A percentile compares a stretch with the other conserved stretches of the same genome.
These are phyloP conservation scores for Centruroides sculpturatus DNA, from an alignment of 1,140 invertebrate species.

Conservation along the genomic window DNA sequence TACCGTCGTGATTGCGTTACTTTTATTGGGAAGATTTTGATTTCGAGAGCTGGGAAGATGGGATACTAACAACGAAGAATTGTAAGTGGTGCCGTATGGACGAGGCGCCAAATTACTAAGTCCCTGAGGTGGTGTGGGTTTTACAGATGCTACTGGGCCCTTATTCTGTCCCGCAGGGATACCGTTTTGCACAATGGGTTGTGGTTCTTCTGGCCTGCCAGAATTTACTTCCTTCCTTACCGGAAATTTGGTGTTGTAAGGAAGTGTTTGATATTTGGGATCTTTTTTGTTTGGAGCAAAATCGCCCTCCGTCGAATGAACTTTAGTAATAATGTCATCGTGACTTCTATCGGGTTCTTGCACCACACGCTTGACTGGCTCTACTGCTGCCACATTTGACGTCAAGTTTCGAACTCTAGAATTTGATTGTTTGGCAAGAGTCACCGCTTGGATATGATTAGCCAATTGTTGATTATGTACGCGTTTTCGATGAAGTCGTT, in stretches of 20 bases:
- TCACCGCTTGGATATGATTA: conserved; percentile 42
- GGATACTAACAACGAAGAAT: not conserved
- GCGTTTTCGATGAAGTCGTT: conserved; percentile 70
- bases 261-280: conserved; percentile 84
- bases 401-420: conserved; percentile 20
- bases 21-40: not conserved
- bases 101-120: conserved; percentile 8
- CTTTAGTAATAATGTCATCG: conserved; percentile 22
- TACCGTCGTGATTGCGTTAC: too few relatives aligned
- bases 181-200: conserved; percentile 15
- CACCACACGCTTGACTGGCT: conserved; percentile 59
- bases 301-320: conserved; percentile 18
- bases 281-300: conserved; percentile 62
- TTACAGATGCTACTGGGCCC: conserved; percentile 1
- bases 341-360: conserved; percentile 18
- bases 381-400: conserved; percentile 58
- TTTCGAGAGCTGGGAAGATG: not conserved
- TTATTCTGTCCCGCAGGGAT: conserved; percentile 1
- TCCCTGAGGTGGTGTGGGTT: conserved; percentile 1
- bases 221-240: conserved; percentile 15
- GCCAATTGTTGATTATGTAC: conserved; percentile 71
- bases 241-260: conserved; percentile 67
- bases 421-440: conserved; percentile 9
- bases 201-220: conserved; percentile 16
- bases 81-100: conserved; percentile 7